phyloP scores from a whole-genome alignment of 2,888 invertebrate species.

The Meliscaeva auricollis region DNA sequence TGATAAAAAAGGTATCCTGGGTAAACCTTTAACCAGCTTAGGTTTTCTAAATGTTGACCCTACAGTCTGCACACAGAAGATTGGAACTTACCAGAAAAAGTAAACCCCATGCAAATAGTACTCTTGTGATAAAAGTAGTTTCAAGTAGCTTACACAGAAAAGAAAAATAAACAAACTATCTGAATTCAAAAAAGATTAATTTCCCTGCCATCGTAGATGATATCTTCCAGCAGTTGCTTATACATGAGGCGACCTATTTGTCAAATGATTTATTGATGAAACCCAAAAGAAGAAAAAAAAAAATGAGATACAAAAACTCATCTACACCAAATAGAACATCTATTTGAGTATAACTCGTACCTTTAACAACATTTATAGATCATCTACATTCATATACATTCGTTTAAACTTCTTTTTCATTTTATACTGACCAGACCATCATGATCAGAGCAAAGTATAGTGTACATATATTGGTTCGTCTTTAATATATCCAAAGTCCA shows the following conservation, averaged over 20 bases:
- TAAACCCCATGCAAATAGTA: conserved; percentile 11
- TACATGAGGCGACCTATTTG: conserved; percentile 26
- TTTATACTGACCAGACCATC: conserved; percentile 2
- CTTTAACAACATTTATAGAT: background rate
- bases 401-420: conserved; percentile 27
- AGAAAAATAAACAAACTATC: background rate
- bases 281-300: background rate
- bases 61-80: no score
- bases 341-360: background rate
- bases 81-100: background rate
- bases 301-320: background rate
- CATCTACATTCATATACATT: background rate
- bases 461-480: background rate
- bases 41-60: no score
- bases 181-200: conserved; percentile 18
- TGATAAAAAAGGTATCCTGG: background rate
- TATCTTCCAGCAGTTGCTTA: conserved; percentile 16
- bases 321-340: conserved; percentile 2
- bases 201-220: conserved; percentile 14
- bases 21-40: conserved; percentile 8
- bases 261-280: conserved; percentile 28
- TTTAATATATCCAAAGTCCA: background rate
- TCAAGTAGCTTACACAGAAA: conserved; percentile 10
- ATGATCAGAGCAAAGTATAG: background rate
- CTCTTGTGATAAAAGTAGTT: conserved; percentile 22